Percentiles rank a stretch among this genome's conserved stretches.
These are phyloP conservation scores for Myotis daubentonii DNA, from an alignment of 2,797 vertebrate genomes.

Conservation along the genomic window DNA sequence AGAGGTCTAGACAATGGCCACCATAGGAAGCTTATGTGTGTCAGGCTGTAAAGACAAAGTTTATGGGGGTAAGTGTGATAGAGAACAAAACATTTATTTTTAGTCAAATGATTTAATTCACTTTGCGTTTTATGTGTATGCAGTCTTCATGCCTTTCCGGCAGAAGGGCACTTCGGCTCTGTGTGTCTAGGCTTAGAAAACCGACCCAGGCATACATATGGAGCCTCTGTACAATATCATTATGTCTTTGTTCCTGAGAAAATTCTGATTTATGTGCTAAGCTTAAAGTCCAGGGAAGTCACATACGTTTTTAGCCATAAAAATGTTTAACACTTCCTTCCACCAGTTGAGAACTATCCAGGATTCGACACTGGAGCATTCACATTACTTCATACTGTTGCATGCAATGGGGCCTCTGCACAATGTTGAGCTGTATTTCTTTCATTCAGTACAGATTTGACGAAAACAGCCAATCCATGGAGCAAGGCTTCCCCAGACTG, in stretches of 20 bases:
- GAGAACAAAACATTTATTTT: neutral
- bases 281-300: neutral
- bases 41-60: neutral
- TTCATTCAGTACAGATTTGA: conserved; percentile 69
- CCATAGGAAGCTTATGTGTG: neutral
- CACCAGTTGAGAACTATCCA: neutral
- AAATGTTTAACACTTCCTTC: neutral
- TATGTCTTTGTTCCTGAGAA: neutral
- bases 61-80: neutral
- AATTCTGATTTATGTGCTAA: neutral
- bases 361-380: neutral
- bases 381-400: neutral
- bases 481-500: conserved; percentile 69
- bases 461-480: conserved; percentile 68
- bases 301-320: neutral
- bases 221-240: neutral
- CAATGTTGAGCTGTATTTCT: neutral
- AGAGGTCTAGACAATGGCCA: neutral
- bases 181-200: conserved; percentile 1
- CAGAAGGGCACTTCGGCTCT: neutral
- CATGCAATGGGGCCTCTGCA: neutral
- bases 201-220: neutral
- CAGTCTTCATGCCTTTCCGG: neutral
- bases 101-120: neutral
- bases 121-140: neutral